These are phyloP conservation scores for Plemyria rubiginata DNA, from an alignment of 2,888 invertebrate genomes.

Conservation along the genomic window DNA sequence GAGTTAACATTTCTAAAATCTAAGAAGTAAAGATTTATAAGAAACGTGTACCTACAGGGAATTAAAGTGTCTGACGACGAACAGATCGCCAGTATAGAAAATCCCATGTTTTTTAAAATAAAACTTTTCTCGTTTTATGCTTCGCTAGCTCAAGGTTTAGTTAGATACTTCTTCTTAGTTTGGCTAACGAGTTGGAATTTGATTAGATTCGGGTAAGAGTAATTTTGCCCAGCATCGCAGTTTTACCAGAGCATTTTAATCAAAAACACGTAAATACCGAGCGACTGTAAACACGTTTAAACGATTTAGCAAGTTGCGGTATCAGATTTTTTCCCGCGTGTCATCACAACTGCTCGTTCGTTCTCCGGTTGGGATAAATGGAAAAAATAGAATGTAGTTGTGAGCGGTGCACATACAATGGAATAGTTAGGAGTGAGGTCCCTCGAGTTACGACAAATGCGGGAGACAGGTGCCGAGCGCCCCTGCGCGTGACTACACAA, in stretches of 20 bases:
- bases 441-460: constrained; percentile 59
- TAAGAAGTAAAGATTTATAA: constrained; percentile 2
- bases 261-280: constrained; percentile 16
- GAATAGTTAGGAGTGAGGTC: constrained; percentile 66
- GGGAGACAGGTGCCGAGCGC: constrained; percentile 66
- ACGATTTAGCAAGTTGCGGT: constrained; percentile 21
- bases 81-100: constrained; percentile 32
- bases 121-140: constrained; percentile 42
- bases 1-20: constrained; percentile 3
- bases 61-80: constrained; percentile 26
- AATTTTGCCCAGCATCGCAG: constrained; percentile 9
- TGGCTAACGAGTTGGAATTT: constrained; percentile 39
- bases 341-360: constrained; percentile 45
- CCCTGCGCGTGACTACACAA: constrained; percentile 68
- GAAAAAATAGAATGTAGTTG: constrained; percentile 64
- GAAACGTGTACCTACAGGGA: constrained; percentile 24
- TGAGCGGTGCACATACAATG: constrained; percentile 55
- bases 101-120: constrained; percentile 39
- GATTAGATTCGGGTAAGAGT: constrained; percentile 35
- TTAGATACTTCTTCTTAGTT: constrained; percentile 39
- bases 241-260: constrained; percentile 13
- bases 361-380: constrained; percentile 54
- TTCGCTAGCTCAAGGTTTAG: constrained; percentile 37
- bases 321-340: constrained; percentile 31
- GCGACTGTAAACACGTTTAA: constrained; percentile 23